Conservation (phyloP, 1,140 invertebrate species). For the Heliconius himera region DNA sequence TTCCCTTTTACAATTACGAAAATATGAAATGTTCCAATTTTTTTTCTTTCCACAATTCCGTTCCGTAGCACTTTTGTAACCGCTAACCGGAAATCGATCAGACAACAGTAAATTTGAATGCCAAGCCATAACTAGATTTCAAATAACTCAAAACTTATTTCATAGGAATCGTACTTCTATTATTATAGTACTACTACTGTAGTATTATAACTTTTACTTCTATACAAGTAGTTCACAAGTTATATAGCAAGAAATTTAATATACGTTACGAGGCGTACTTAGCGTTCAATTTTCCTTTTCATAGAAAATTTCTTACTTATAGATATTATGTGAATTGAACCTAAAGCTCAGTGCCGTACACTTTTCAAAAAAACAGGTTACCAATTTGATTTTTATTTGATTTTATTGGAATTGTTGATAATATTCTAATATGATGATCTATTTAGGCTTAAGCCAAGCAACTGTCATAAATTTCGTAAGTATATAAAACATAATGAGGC, state of each 20-base stretch:
- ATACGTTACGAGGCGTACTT: not conserved
- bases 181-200: not conserved
- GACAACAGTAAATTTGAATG: slow-evolving; percentile 7
- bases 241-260: slow-evolving; percentile 11
- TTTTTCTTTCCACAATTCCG: too few species aligned
- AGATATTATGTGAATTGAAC: not conserved
- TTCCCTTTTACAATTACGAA: too few species aligned
- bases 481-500: too few species aligned
- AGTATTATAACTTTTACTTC: slow-evolving; percentile 13
- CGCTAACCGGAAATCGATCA: not conserved
- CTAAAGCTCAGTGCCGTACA: not conserved
- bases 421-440: too few species aligned
- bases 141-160: slow-evolving; percentile 1
- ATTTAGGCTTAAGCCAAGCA: too few species aligned
- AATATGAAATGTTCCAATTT: too few species aligned
- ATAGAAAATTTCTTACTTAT: not conserved
- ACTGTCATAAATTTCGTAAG: too few species aligned
- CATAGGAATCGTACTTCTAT: not conserved
- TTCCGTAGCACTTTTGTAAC: not conserved
- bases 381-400: too few species aligned
- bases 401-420: too few species aligned
- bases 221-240: not conserved
- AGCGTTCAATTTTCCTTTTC: slow-evolving; percentile 2
- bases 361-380: too few species aligned
- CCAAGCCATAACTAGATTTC: not conserved